Evolutionary conservation across 2,888 invertebrate species (phyloP).

Genomic region (Catocala fraxini): DNA sequence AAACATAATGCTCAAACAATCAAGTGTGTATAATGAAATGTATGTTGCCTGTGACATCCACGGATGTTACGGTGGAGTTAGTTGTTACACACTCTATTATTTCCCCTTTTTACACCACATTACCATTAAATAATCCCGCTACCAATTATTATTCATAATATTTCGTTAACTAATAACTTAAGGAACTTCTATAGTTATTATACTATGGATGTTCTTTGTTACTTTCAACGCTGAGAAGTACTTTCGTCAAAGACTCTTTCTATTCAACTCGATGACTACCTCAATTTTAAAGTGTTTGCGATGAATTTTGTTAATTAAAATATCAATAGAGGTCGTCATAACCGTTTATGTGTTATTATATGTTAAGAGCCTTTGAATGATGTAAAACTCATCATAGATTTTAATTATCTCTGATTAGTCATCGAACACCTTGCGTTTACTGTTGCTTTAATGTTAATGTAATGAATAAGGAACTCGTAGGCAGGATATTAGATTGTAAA

Average conservation of each 20-base stretch:
- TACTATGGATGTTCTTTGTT: background rate
- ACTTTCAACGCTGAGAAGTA: background rate
- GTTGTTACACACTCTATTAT: background rate
- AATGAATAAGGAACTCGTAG: constrained; percentile 7
- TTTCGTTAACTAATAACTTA: too few species aligned
- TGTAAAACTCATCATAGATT: constrained; percentile 9
- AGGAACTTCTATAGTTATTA: background rate
- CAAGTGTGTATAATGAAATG: constrained; percentile 8
- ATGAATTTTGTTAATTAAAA: constrained; percentile 39
- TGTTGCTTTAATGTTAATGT: background rate
- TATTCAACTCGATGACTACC: constrained; percentile 21
- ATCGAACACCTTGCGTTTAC: background rate
- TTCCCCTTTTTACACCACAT: background rate
- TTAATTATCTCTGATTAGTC: constrained; percentile 21
- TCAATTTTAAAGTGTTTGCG: constrained; percentile 32
- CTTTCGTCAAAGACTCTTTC: background rate
- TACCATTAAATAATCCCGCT: constrained; percentile 2
- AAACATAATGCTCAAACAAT: constrained; percentile 13
- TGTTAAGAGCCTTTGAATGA: constrained; percentile 18
- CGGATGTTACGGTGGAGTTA: background rate
- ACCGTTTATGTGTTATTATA: constrained; percentile 19
- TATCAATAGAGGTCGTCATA: constrained; percentile 29
- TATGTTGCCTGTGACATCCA: constrained; percentile 7
- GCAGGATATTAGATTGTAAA: too few species aligned
- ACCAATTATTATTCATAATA: background rate